Evolutionary conservation across 2,113 vertebrate genomes (phyloP).

Genomic region (Myxocyprinus asiaticus): DNA sequence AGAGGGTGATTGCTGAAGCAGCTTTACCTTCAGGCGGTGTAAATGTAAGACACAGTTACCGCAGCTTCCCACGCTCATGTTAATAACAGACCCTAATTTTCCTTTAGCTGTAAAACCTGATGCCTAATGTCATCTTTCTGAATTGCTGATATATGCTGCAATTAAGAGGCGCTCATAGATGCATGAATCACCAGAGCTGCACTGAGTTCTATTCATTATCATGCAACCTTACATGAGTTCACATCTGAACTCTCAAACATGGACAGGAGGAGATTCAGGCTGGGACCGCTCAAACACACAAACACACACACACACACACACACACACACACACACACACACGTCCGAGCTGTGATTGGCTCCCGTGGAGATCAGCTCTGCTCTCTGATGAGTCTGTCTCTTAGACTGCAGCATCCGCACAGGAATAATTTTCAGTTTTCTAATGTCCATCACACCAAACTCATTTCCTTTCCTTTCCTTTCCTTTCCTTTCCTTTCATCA

Average conservation of each 20-base stretch:
- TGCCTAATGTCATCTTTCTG: neutral
- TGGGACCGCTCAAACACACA: neutral
- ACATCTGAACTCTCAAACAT: neutral
- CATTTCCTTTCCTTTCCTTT: no score
- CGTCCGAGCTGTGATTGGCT: constrained; percentile 7
- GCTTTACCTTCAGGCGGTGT: no score
- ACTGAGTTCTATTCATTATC: neutral
- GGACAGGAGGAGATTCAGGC: neutral
- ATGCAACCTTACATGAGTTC: neutral
- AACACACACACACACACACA: no score
- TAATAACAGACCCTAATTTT: constrained; percentile 3
- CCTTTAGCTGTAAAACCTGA: constrained; percentile 13
- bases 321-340: neutral
- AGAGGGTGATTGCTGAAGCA: no score
- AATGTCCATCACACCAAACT: no score
- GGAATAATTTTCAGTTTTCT: no score
- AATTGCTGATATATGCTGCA: constrained; percentile 7
- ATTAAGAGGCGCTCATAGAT: neutral
- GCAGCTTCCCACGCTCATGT: no score
- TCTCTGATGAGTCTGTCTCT: constrained; percentile 30
- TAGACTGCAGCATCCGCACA: neutral
- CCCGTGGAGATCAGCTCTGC: constrained; percentile 7
- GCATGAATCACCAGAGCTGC: neutral
- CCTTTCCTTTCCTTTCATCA: no score
- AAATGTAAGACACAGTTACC: no score